Evolutionary conservation across 2,113 vertebrate species (phyloP).

Genomic region (Alaudala cheleensis): DNA sequence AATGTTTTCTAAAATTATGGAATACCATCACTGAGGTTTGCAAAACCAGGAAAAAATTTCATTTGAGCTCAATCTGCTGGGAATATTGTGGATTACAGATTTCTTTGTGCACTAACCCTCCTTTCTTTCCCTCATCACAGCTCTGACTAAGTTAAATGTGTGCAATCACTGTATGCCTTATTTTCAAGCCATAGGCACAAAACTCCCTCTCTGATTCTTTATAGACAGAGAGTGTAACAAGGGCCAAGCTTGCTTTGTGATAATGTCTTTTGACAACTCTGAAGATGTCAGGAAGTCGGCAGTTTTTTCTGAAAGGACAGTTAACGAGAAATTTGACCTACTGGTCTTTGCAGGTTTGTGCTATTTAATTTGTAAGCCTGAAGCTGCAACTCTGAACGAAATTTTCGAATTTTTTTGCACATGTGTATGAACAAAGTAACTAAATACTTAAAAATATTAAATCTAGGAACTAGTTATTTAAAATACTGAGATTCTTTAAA

Average conservation of each 20-base stretch:
- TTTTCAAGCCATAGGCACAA: slow-evolving; percentile 36
- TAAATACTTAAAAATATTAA: not conserved
- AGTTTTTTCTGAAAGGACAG: slow-evolving; percentile 22
- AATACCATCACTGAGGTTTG: not conserved
- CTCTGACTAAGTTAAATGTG: slow-evolving; percentile 6
- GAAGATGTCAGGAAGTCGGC: not conserved
- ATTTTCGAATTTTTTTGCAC: not conserved
- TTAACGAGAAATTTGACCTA: not conserved
- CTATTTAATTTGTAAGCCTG: not conserved
- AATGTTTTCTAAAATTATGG: not conserved
- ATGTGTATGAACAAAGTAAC: not conserved
- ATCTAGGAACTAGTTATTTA: not conserved
- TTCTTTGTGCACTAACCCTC: not conserved
- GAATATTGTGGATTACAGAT: not conserved
- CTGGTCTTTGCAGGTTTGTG: slow-evolving; percentile 26
- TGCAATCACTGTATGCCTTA: not conserved
- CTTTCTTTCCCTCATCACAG: not conserved
- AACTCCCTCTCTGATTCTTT: not conserved
- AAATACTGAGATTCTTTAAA: not conserved
- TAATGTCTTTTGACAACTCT: slow-evolving; percentile 51
- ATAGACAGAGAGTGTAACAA: slow-evolving; percentile 9
- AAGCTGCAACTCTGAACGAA: not conserved
- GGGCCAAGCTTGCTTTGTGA: not conserved
- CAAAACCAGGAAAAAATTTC: not conserved
- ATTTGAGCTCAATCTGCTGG: not conserved